Evolutionary conservation across 2,888 invertebrate genomes (phyloP), one percentile per base, ranked within the genome.

Genomic region (Hydropsyche betteni): DNA sequence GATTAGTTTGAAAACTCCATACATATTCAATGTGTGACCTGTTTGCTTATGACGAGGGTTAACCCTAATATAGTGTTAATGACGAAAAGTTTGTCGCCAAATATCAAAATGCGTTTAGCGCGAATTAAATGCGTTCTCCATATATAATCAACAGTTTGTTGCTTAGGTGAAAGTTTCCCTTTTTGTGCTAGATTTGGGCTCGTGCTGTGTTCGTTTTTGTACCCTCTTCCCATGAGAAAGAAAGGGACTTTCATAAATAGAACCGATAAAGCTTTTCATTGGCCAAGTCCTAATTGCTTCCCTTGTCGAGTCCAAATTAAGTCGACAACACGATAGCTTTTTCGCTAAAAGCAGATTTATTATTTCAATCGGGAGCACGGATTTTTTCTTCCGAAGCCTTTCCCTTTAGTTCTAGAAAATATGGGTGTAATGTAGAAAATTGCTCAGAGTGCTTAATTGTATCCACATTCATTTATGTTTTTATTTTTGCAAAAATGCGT

Each of bases 261-360:
- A 72, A 38, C 58, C 36, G 72, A 51, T 61, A 74, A 70, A 71
- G 74, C 68, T 53, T 77, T 75, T 75, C 77, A 58, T 74, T 68
- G 70, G 58, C 14, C 24, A 7, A 61, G 55, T 52, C 73, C 53
- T 73, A 77, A 75, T 77, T 75, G 75, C 71, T 75, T 77, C 72
- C 51, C 75, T 58, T 68, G 75, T 61, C 69, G 69, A 75, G 77
- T 68, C 75, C 53, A 77, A 77, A 75, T 68, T 77, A 75, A 14
- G 24, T 8, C 58, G 58, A 58, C 72, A 75, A 55, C 72, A 68
- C 44, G 14, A 52, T 58, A 50, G 72, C 51, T 68, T 72, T 70
- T 52, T 24, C 58, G 72, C 72, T 68, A 64, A 71, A 58, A 70
- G 36, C 36, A 55, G 70, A 55, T 74, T 61, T 36, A 70, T 76